Evolutionary conservation across 2,113 vertebrate genomes (phyloP), one percentile per base, ranked within the genome.

Genomic region (Galemys pyrenaicus): DNA sequence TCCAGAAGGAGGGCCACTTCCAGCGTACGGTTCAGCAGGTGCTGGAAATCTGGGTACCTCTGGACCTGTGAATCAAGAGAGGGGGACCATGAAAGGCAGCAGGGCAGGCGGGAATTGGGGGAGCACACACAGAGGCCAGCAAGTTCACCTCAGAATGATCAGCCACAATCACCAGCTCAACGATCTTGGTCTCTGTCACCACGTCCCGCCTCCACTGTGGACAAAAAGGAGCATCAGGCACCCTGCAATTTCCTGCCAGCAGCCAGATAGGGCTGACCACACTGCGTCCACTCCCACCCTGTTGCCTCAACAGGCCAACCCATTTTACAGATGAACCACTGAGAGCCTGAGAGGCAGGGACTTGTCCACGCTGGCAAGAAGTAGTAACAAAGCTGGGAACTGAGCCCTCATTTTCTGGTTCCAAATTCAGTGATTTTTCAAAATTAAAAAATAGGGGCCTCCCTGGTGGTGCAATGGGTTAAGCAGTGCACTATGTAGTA

Each of bases 101-200:
- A 1, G 16, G 4, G 30, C 0, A 0, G 91, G 51, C 35, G 2
- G 13, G 19, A 6, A 12, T 13, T 3, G 1, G 35, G 35, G 22
- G 11, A 20, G 0, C 0, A 8, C 11, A 5, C 9, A 9, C 35
- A 6, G 60, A 2, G 19, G 6, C 30, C 44, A 1, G 30, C 6
- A 20, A 12, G 73, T 97, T 98, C 89, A 99, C 99, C 98, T 99
- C 99, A 0, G 98, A 89, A 9, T 99, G 98, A 77, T 99, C 99
- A 0, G 98, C 99, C 91, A 99, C 99, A 91, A 99, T 98, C 97
- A 99, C 99, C 97, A 99, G 98, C 93, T 99, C 99, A 56, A 99
- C 98, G 10, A 98, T 98, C 30, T 98, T 99, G 73, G 98, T 98
- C 97, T 99, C 99, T 0, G 97, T 96, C 46, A 99, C 96, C 35